Evolutionary conservation across 2,113 vertebrate species (phyloP).

Genomic region (Colaptes auratus): DNA sequence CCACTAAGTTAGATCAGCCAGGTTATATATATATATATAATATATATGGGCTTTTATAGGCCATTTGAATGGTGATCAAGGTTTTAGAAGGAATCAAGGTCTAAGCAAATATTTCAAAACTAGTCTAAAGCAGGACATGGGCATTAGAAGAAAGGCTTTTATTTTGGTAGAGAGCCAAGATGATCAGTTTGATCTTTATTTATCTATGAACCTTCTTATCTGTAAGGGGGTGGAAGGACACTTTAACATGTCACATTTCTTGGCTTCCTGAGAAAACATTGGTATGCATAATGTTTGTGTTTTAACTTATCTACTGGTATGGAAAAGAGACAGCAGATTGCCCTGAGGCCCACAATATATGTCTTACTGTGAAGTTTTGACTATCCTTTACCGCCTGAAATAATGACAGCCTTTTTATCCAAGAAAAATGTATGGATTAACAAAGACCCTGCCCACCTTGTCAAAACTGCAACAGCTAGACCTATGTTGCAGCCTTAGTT

Average conservation of each 20-base stretch:
- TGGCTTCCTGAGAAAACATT: background rate
- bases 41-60: background rate
- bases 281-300: background rate
- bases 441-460: background rate
- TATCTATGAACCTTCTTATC: background rate
- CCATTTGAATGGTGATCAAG: background rate
- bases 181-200: background rate
- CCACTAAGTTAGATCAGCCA: background rate
- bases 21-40: background rate
- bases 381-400: background rate
- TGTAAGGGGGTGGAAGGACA: background rate
- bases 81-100: background rate
- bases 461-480: background rate
- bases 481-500: background rate
- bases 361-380: background rate
- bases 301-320: background rate
- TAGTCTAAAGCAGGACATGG: background rate
- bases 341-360: background rate
- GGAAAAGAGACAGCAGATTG: background rate
- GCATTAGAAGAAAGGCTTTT: background rate
- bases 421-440: background rate
- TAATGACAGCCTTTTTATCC: background rate
- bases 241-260: background rate
- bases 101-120: background rate
- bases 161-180: background rate